Base-by-base conservation (phyloP, 1,140 invertebrate genomes). In the Hyles vespertilio region DNA sequence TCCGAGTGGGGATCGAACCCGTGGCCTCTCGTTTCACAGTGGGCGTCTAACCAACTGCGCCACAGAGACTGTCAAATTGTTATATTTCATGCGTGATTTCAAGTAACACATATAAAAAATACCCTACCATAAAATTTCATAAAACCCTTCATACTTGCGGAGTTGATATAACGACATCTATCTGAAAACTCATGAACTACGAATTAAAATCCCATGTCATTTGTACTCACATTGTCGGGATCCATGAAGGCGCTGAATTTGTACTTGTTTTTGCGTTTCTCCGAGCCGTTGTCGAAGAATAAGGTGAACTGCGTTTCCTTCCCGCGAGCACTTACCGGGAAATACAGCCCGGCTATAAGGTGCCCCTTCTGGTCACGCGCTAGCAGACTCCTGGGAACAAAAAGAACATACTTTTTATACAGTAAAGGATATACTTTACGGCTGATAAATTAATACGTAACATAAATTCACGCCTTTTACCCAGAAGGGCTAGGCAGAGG, bases 301-400 rank as follows among this genome's bases (percentile, higher is more conserved):
- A 88, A 63, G 0, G 85, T 88, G 72, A 88, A 88, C 36, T 75
- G 70, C 2, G 82, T 78, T 50, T 86, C 82, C 55, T 82, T 81
- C 33, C 65, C 68, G 32, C 70, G 60, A 1, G 64, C 70, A 0
- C 78, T 79, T 43, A 88, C 78, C 3, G 85, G 85, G 76, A 97
- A 97, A 85, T 97, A 97, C 53, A 97, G 87, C 5, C 96, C 96
- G 57, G 96, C 95, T 6, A 92, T 91, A 3, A 97, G 90, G 56
- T 94, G 92, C 40, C 96, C 96, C 69, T 96, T 96, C 50, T 92
- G 92, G 76, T 97, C 94, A 46, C 96, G 92, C 7, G 94, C 92
- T 32, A 98, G 84, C 4, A 97, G 89, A 76, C 95, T 96, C 69
- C 95, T 89, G 69, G 6, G 10, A 68, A 1, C 1, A 59, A 49